phyloP scores from a whole-genome alignment of 2,113 vertebrate genomes.

The Tetrao urogallus region DNA sequence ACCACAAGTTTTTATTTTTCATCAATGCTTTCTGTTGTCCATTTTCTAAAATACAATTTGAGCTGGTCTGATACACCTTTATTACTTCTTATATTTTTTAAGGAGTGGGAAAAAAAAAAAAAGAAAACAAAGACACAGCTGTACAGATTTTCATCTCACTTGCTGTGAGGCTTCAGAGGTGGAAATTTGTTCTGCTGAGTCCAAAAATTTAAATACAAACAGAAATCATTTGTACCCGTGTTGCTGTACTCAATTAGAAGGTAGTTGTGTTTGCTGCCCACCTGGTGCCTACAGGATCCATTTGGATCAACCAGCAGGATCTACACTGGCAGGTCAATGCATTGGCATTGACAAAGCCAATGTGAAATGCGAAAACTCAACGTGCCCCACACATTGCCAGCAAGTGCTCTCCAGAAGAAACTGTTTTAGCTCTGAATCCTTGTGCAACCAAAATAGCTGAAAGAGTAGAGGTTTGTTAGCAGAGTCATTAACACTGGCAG shows the following conservation, averaged over 20 bases:
- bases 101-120: constrained; percentile 37
- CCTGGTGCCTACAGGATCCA: rapidly evolving
- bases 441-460: neutral
- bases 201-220: constrained; percentile 53
- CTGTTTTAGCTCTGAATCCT: neutral
- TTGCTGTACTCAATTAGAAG: neutral
- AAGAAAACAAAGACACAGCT: neutral
- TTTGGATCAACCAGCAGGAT: neutral
- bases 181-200: constrained; percentile 1
- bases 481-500: neutral
- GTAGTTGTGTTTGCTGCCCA: neutral
- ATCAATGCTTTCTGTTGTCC: constrained; percentile 6
- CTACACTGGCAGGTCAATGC: neutral
- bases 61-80: constrained; percentile 34
- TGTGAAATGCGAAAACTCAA: too few species aligned
- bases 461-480: neutral
- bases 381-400: neutral
- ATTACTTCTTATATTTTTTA: constrained; percentile 36
- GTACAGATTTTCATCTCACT: neutral
- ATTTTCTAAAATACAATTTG: constrained; percentile 21
- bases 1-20: neutral
- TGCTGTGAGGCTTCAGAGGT: neutral
- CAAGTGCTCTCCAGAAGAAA: neutral
- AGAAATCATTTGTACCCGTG: neutral
- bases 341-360: neutral